These are phyloP conservation scores for Macrosoma leucophasiata DNA, from an alignment of 2,888 invertebrate genomes.

Conservation along the genomic window DNA sequence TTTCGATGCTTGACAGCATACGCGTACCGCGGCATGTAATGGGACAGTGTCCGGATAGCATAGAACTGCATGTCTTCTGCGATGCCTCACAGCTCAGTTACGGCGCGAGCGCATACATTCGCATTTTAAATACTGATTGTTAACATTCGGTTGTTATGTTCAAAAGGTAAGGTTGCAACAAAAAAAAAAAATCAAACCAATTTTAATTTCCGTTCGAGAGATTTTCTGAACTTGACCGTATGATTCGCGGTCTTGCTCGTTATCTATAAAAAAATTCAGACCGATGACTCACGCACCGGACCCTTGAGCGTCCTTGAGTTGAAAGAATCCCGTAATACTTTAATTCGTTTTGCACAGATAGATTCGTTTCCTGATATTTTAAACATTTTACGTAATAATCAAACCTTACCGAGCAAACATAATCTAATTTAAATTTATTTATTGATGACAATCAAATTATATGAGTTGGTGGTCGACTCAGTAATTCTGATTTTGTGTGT, in stretches of 20 bases:
- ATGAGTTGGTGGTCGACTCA: slow-evolving; percentile 13
- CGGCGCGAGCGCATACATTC: slow-evolving; percentile 27
- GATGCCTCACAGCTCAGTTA: slow-evolving; percentile 24
- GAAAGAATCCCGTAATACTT: slow-evolving; percentile 1
- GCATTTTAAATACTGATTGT: slow-evolving; percentile 10
- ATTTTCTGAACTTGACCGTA: slow-evolving; percentile 14
- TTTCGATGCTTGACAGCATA: neutral
- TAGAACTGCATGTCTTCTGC: slow-evolving; percentile 18
- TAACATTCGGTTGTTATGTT: slow-evolving; percentile 20
- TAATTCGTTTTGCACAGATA: slow-evolving; percentile 4
- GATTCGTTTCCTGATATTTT: slow-evolving; percentile 10
- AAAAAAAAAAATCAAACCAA: neutral
- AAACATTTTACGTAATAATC: slow-evolving; percentile 1
- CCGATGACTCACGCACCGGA: slow-evolving; percentile 4
- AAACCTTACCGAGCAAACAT: slow-evolving; percentile 4
- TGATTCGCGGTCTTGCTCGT: slow-evolving; percentile 11
- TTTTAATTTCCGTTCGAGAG: slow-evolving; percentile 8
- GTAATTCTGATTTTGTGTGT: too few species aligned
- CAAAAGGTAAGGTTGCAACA: slow-evolving; percentile 29
- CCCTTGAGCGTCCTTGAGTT: slow-evolving; percentile 13
- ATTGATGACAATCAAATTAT: slow-evolving; percentile 10
- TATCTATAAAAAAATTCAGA: slow-evolving; percentile 12
- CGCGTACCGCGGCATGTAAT: slow-evolving; percentile 9
- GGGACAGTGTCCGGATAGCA: neutral
- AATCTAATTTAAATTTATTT: slow-evolving; percentile 9